Percentiles rank a stretch among this genome's conserved stretches.
Conservation (phyloP, 1,140 invertebrate species). For the Steinernema feltiae region DNA sequence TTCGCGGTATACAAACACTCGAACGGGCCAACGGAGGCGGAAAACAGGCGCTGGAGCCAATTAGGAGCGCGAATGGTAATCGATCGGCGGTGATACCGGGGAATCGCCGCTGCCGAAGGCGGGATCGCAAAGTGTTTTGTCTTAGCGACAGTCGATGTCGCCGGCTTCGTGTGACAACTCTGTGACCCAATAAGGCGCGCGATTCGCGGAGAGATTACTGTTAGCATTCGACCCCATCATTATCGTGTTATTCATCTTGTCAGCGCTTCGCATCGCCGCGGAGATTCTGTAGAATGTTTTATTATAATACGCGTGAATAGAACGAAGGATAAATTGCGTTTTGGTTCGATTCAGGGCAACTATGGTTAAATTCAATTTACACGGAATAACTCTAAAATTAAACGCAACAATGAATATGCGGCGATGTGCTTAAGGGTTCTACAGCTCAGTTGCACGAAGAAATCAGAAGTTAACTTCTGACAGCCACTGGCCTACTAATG, state of each 20-base stretch:
- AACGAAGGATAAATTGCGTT: not conserved
- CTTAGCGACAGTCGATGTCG: not conserved
- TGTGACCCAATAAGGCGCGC: not conserved
- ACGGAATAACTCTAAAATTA: not conserved
- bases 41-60: not conserved
- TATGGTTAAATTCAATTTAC: not conserved
- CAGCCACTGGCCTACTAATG: not conserved
- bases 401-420: not conserved
- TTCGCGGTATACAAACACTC: not conserved
- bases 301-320: not conserved
- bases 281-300: not conserved
- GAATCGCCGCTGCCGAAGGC: not conserved
- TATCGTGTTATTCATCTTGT: not conserved
- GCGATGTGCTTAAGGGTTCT: not conserved
- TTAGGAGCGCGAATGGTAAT: not conserved
- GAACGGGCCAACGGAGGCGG: not conserved
- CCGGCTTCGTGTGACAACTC: not conserved
- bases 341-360: no score
- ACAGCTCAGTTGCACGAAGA: no score
- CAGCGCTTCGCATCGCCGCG: not conserved
- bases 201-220: not conserved
- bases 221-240: not conserved
- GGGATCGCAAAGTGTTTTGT: not conserved
- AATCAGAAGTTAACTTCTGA: no score
- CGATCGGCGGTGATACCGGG: not conserved